Base-by-base conservation (phyloP, 1,140 invertebrate species). In the Papilio glaucus region DNA sequence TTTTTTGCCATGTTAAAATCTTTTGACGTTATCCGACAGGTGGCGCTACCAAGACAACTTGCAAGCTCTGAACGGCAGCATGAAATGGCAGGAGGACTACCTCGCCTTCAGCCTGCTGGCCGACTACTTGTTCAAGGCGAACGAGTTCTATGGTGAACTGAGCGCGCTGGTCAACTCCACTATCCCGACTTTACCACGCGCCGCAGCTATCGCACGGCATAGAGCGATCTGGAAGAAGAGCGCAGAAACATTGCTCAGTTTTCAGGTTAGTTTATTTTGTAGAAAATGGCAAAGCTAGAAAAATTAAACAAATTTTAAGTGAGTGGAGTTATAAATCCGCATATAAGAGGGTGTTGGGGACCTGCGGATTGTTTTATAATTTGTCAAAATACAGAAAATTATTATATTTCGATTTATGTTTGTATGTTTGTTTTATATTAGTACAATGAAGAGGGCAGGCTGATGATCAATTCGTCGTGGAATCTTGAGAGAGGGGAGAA, bases 381-480 rank as follows among this genome's bases (percentile, higher is more conserved):
- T n/a, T n/a, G n/a, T n/a, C n/a, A n/a, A n/a, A n/a, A n/a, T n/a
- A 63, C 57, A 57, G 6, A 68, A 9, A 60, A 39, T 68, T 24
- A 67, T 60, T 26, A n/a, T 41, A 8, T 33, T 29, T 60, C 29
- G 2, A 41, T 60, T 61, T 42, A 33, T 69, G 41, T 10, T 26
- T n/a, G n/a, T n/a, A n/a, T n/a, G n/a, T n/a, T n/a, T n/a, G 71
- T 41, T 61, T 76, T 75, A 21, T 88, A 89, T 61, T 82, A 93
- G 93, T 93, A 93, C 71, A 93, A 93, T 62, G 90, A 93, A 75
- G 93, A 93, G 73, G 91, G 92, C 0, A 62, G 88, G 8, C 77
- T 93, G 10, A 90, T 94, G 91, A 88, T 94, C 21, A 94, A 94
- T 67, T 94, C 93, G 0, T 94, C 93, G 0, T 94, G 93, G 93